These are phyloP conservation scores for Onthophagus sagittarius DNA, from an alignment of 2,888 invertebrate species.

Conservation along the genomic window DNA sequence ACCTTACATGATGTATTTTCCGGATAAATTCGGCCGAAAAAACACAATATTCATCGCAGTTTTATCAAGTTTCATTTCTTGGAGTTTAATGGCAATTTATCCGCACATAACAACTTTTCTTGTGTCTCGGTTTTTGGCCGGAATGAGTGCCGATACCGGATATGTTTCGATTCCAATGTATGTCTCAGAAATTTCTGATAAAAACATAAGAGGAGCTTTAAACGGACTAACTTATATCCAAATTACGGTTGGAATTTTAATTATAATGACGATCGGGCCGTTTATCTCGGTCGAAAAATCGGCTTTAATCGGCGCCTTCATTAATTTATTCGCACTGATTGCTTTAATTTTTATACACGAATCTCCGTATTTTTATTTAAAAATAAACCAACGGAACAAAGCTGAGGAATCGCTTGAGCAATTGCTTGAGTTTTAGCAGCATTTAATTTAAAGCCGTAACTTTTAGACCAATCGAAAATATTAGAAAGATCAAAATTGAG, in stretches of 20 bases:
- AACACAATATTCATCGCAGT: slow-evolving; percentile 42
- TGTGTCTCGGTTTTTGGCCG: slow-evolving; percentile 43
- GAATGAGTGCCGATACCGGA: slow-evolving; percentile 45
- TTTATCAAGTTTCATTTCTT: slow-evolving; percentile 38
- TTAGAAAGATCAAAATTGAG: no score
- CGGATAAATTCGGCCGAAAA: slow-evolving; percentile 44
- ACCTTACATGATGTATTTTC: slow-evolving; percentile 39
- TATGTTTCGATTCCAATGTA: slow-evolving; percentile 48
- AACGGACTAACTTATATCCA: slow-evolving; percentile 46
- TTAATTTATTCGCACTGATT: slow-evolving; percentile 38
- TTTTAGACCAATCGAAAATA: no score
- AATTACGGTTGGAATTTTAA: slow-evolving; percentile 45
- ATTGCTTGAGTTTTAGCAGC: no score
- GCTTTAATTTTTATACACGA: slow-evolving; percentile 46
- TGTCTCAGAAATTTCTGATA: slow-evolving; percentile 47
- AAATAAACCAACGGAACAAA: no score
- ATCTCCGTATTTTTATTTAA: slow-evolving; percentile 47
- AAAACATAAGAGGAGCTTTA: slow-evolving; percentile 45
- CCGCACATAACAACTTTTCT: slow-evolving; percentile 39
- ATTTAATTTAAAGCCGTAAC: no score
- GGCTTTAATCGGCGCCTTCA: slow-evolving; percentile 38
- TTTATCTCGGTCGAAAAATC: slow-evolving; percentile 42
- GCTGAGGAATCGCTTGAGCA: no score
- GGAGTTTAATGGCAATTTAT: slow-evolving; percentile 43
- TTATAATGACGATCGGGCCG: slow-evolving; percentile 44